Conservation (phyloP, 2,797 vertebrate genomes). For the Graptemys geographica region DNA sequence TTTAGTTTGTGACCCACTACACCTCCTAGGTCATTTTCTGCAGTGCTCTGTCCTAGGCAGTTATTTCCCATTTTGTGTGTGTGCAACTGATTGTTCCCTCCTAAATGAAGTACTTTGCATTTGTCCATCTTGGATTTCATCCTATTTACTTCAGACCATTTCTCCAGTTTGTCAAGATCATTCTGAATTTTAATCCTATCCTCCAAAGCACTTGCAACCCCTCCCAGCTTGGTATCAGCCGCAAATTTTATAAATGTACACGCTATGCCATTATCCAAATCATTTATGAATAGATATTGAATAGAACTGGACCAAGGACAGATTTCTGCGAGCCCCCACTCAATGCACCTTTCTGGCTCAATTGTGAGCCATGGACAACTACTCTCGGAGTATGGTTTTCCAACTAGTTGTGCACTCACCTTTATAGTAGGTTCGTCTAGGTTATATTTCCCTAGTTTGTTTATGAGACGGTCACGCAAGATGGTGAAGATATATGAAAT, state of each 20-base stretch:
- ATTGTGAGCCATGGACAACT: neutral
- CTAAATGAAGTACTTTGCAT: neutral
- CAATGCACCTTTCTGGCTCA: neutral
- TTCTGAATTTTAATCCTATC: neutral
- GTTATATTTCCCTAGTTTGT: neutral
- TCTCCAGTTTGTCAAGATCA: neutral
- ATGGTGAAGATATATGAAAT: neutral
- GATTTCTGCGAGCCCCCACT: neutral
- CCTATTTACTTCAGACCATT: neutral
- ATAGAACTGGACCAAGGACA: neutral
- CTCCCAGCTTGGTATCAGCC: neutral
- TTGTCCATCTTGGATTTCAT: neutral
- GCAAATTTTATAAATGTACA: neutral
- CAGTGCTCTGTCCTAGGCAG: neutral
- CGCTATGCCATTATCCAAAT: neutral
- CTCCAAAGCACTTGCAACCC: neutral
- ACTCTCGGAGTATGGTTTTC: neutral
- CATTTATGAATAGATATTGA: neutral
- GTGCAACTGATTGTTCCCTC: neutral
- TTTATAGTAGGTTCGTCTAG: neutral
- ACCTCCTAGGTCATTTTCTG: neutral
- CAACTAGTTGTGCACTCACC: neutral
- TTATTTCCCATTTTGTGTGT: neutral
- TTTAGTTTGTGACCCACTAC: no score
- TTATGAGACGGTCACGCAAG: neutral